Percentiles rank a stretch among this genome's conserved stretches.
These are phyloP conservation scores for Felis chaus DNA, from an alignment of 2,113 vertebrate genomes.

Conservation along the genomic window DNA sequence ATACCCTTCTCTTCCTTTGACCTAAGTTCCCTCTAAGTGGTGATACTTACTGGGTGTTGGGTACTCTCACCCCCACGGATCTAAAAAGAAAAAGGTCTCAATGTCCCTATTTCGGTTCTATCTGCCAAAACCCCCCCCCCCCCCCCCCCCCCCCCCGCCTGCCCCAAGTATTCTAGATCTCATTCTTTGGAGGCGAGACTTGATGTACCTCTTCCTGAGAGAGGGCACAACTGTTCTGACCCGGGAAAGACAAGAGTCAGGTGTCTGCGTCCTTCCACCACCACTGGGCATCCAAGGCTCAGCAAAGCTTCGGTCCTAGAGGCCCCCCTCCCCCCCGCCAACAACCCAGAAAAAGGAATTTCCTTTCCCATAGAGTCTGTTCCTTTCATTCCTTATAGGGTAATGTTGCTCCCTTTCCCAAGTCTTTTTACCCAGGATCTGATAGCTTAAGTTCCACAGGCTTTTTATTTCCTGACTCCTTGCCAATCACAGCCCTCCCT, in stretches of 20 bases:
- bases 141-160: background rate
- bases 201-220: background rate
- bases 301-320: background rate
- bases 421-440: background rate
- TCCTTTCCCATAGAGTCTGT: conserved; percentile 47
- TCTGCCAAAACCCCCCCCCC: no score
- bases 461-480: background rate
- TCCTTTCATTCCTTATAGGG: conserved; percentile 53
- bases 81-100: background rate
- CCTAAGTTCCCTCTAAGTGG: background rate
- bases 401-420: background rate
- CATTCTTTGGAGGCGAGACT: background rate
- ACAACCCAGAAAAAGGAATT: conserved; percentile 28
- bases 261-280: conserved; percentile 38
- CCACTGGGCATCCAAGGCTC: background rate
- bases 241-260: conserved; percentile 8
- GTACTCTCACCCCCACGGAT: background rate
- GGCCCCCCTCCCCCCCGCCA: background rate
- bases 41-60: background rate
- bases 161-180: background rate
- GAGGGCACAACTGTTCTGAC: conserved; percentile 3
- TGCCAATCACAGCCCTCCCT: background rate
- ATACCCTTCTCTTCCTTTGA: background rate
- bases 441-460: background rate
- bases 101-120: background rate